These are phyloP conservation scores for Microcebus ravelobensis DNA, from an alignment of 2,113 vertebrate genomes.

Conservation along the genomic window DNA sequence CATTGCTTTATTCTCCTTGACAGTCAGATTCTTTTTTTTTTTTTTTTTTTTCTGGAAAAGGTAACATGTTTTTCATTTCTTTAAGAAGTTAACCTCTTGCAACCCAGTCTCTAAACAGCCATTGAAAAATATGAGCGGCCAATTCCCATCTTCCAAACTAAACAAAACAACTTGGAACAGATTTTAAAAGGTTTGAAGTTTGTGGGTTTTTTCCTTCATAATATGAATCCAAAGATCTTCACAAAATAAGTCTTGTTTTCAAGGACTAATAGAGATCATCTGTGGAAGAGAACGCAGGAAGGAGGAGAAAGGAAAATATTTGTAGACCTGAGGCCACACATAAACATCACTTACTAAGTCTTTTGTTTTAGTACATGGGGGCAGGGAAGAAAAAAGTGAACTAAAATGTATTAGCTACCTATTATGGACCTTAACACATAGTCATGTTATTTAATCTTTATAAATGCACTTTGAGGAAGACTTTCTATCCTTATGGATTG, in stretches of 20 bases:
- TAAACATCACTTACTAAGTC: neutral
- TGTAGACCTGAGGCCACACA: neutral
- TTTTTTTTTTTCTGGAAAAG: neutral
- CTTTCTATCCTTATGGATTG: neutral
- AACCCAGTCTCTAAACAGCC: conserved; percentile 1
- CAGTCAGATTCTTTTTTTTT: neutral
- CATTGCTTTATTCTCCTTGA: conserved; percentile 43
- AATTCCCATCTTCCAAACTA: conserved; percentile 37
- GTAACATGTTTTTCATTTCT: conserved; percentile 14
- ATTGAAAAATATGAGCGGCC: conserved; percentile 31
- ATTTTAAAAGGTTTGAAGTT: conserved; percentile 42
- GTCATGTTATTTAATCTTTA: neutral
- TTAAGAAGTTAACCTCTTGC: conserved; percentile 36
- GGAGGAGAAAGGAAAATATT: neutral
- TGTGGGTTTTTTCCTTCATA: neutral
- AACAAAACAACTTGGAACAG: conserved; percentile 27
- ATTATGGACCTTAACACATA: neutral
- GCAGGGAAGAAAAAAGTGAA: neutral
- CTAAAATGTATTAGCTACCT: neutral
- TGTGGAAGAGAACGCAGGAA: neutral
- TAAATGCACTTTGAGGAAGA: neutral
- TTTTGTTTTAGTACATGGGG: neutral
- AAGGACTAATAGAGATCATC: neutral
- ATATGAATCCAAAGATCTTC: conserved; percentile 25
- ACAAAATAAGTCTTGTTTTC: conserved; percentile 43